Evolutionary conservation across 1,140 invertebrate genomes (phyloP), one percentile per base, ranked within the genome.

Genomic region (Drosophila chauvacae): DNA sequence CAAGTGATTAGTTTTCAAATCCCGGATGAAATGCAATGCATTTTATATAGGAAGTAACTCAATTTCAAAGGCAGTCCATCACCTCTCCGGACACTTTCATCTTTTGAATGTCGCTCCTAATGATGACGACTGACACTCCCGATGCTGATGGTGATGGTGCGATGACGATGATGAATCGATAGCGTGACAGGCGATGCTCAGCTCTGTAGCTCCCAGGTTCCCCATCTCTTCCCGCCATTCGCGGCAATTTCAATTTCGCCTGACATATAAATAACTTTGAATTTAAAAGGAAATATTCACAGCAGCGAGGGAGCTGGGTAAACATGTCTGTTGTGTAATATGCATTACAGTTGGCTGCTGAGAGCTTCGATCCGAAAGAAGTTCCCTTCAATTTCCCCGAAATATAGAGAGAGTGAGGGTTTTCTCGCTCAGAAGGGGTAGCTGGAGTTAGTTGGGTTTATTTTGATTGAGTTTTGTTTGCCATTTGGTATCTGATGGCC

Each of bases 231-330:
- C 2, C 28, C 50, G 18, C 28, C 50, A 50, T 55, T 60, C 53
- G 63, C 62, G 72, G 78, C 78, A 77, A 83, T 80, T 87, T 74
- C 83, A 87, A 87, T 77, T 73, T 83, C 57, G 48, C 53, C 75
- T 70, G 63, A 79, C 64, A 87, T 87, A 83, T 82, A 87, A 87
- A 87, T 87, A 87, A 73, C 83, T 87, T 83, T 87, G 80, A 87
- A 82, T 87, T 87, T 60, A 55, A 72, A 81, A 63, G 56, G 44
- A 64, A 76, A 71, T 83, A 81, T 69, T 62, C 64, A 57, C 60
- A 78, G 74, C 61, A 81, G 53, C 62, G 11, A 48, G 37, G 20
- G 14, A 18, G 18, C 20, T 65, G 62, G 18, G 77, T 77, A 86
- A 82, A 81, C 66, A 81, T 79, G 50, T 72, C 48, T 48, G 51